Percentiles rank a stretch among this genome's conserved stretches.
Conservation (phyloP, 1,140 invertebrate genomes). For the Trypoxylus dichotomus region DNA sequence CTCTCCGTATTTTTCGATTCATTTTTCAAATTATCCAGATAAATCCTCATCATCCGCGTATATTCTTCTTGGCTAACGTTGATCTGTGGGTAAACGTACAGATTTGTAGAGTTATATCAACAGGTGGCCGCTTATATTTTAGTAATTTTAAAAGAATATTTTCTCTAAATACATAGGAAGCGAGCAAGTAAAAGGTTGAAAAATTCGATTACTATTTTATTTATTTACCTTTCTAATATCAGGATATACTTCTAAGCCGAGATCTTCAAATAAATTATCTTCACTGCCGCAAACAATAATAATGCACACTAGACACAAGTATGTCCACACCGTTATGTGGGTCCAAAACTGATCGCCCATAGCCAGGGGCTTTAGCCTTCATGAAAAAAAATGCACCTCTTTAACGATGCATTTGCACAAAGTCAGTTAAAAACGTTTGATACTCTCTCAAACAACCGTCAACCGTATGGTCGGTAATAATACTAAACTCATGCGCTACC, state of each 20-base stretch:
- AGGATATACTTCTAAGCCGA: constrained; percentile 41
- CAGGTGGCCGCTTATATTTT: constrained; percentile 36
- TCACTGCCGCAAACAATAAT: constrained; percentile 32
- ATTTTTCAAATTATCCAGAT: constrained; percentile 39
- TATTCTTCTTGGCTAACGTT: constrained; percentile 51
- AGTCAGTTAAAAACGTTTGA: not conserved
- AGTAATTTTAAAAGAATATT: no score
- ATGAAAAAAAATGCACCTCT: constrained; percentile 37
- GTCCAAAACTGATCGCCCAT: constrained; percentile 44
- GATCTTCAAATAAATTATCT: constrained; percentile 40
- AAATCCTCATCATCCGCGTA: constrained; percentile 44
- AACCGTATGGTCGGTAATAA: constrained; percentile 34
- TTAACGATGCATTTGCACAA: constrained; percentile 38
- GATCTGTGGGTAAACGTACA: constrained; percentile 41
- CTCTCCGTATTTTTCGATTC: constrained; percentile 33
- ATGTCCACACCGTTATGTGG: constrained; percentile 43
- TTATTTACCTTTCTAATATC: constrained; percentile 43
- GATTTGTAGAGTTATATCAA: constrained; percentile 30
- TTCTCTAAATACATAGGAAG: not conserved
- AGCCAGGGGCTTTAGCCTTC: constrained; percentile 41
- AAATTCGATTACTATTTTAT: constrained; percentile 22
- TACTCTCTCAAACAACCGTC: constrained; percentile 31
- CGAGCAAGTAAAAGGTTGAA: not conserved
- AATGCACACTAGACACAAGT: constrained; percentile 41
- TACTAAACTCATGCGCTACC: constrained; percentile 38